Evolutionary conservation across 2,113 vertebrate species (phyloP).

Genomic region (Limanda limanda): DNA sequence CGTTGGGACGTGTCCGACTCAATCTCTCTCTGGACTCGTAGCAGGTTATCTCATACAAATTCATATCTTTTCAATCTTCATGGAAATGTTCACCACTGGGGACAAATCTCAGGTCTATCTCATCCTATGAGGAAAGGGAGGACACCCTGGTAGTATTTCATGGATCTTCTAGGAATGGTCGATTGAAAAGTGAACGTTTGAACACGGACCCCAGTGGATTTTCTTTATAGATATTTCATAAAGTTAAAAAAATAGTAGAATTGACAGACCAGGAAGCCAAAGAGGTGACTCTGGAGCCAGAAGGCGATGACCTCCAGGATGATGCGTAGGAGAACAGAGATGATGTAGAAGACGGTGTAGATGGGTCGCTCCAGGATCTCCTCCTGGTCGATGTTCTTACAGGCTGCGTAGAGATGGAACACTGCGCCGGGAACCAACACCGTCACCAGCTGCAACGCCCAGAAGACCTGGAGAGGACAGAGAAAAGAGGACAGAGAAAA

Average conservation of each 20-base stretch:
- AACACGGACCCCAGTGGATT: no score
- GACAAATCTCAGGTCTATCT: no score
- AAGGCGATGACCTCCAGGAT: slow-evolving; percentile 88
- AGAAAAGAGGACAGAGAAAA: no score
- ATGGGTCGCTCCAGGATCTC: slow-evolving; percentile 86
- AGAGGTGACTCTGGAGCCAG: slow-evolving; percentile 91
- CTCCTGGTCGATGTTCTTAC: slow-evolving; percentile 89
- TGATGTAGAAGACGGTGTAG: slow-evolving; percentile 87
- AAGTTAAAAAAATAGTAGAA: neutral
- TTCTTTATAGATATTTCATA: neutral
- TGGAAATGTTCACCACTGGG: no score
- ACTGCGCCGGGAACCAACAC: slow-evolving; percentile 88
- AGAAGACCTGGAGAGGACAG: slow-evolving; percentile 84
- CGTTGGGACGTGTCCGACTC: no score
- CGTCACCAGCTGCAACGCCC: slow-evolving; percentile 88
- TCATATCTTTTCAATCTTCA: no score
- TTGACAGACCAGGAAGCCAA: slow-evolving; percentile 84
- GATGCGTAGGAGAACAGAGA: slow-evolving; percentile 89
- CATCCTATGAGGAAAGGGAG: no score
- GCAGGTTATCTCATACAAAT: no score
- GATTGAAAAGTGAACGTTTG: no score
- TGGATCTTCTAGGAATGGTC: no score
- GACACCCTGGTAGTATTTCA: no score
- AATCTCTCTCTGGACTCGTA: no score
- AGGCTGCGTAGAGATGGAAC: slow-evolving; percentile 89